Evolutionary conservation across 2,888 invertebrate genomes (phyloP).

Genomic region (Drosophila parthenogenetica): DNA sequence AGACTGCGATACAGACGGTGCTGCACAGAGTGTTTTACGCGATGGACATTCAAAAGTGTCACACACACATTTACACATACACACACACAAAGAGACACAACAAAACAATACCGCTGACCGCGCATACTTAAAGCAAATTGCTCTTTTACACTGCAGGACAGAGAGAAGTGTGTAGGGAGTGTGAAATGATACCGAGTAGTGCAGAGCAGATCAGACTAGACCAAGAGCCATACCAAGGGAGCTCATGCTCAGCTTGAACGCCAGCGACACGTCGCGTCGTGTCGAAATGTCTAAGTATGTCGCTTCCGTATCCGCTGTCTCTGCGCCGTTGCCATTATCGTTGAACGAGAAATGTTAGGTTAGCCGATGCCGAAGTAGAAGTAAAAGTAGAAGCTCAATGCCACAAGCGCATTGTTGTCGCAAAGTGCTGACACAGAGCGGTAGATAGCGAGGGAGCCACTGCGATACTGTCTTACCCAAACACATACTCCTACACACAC

Average conservation of each 20-base stretch:
- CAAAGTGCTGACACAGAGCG: constrained; percentile 63
- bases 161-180: too few relatives aligned
- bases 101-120: constrained; percentile 60
- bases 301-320: constrained; percentile 72
- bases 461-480: constrained; percentile 33
- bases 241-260: constrained; percentile 22
- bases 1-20: constrained; percentile 3
- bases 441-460: constrained; percentile 42
- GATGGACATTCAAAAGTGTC: constrained; percentile 21
- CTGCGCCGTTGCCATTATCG: constrained; percentile 61
- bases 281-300: constrained; percentile 66
- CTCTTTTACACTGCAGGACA: constrained; percentile 45
- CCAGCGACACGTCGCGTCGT: constrained; percentile 35
- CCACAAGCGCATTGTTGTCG: constrained; percentile 52
- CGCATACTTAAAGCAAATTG: constrained; percentile 68
- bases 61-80: not conserved
- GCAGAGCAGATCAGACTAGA: not conserved
- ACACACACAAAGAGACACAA: not conserved
- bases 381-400: not conserved
- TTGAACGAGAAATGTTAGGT: constrained; percentile 32
- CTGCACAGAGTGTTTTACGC: not conserved
- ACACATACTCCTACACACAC: constrained; percentile 7
- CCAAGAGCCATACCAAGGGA: not conserved
- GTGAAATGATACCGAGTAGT: not conserved
- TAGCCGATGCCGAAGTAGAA: constrained; percentile 21